Evolutionary conservation across 2,113 vertebrate species (phyloP).

Genomic region (Gallinago jamesoni): DNA sequence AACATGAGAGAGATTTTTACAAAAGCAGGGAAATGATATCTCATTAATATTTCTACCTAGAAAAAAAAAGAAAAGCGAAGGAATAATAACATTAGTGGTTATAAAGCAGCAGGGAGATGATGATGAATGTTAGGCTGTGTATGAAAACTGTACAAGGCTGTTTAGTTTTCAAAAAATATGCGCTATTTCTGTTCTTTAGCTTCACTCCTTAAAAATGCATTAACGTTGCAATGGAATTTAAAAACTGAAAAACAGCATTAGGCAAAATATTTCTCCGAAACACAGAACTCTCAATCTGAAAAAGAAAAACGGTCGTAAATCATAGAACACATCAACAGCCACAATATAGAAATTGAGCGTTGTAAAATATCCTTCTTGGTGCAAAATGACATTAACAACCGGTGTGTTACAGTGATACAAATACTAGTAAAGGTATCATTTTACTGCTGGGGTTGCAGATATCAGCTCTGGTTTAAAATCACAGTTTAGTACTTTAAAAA

Average conservation of each 20-base stretch:
- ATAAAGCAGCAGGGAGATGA: slow-evolving; percentile 31
- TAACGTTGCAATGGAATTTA: not conserved
- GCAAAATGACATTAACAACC: not conserved
- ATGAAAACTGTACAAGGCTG: not conserved
- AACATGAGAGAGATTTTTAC: slow-evolving; percentile 4
- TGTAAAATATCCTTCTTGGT: not conserved
- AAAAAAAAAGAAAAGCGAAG: not conserved
- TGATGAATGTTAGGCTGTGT: slow-evolving; percentile 17
- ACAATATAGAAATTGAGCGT: not conserved
- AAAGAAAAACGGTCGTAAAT: not conserved
- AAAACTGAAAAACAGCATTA: not conserved
- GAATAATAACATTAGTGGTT: not conserved
- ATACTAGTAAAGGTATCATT: not conserved
- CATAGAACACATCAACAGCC: not conserved
- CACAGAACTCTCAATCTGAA: not conserved
- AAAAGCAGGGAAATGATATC: not conserved
- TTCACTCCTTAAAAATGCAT: slow-evolving; percentile 43
- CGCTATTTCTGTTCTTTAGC: slow-evolving; percentile 10
- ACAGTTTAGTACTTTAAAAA: not conserved
- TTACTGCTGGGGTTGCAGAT: not conserved
- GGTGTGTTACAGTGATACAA: not conserved
- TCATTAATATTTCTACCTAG: slow-evolving; percentile 29
- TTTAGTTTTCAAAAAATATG: not conserved
- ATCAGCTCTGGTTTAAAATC: not conserved
- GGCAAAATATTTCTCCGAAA: not conserved